Evolutionary conservation across 1,140 invertebrate genomes (phyloP), one percentile per base, ranked within the genome.

Genomic region (Drosophila lacertosa): DNA sequence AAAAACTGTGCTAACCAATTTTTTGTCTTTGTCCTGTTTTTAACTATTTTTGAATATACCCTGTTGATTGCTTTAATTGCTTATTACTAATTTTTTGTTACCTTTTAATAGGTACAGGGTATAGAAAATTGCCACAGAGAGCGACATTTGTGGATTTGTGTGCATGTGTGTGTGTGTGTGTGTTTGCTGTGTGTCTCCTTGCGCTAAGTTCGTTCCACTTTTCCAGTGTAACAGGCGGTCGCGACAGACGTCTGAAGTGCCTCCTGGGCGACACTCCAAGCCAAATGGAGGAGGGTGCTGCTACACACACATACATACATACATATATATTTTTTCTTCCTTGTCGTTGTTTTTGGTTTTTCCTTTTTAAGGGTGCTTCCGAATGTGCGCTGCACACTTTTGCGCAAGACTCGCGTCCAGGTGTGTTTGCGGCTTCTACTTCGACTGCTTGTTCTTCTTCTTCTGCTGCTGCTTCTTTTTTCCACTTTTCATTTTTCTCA

Each of bases 321-420:
- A n/a, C n/a, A n/a, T n/a, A n/a, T n/a, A n/a, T n/a, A n/a, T n/a
- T n/a, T 51, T 54, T 69, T 59, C 39, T 62, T 47, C 9, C 6
- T 29, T 29, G 6, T 29, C 0, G 2, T 37, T 66, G 11, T 35
- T 35, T 76, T 63, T 53, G 64, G 59, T 32, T 72, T 82, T 84
- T 74, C 42, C 58, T 32, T 60, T 74, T 88, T 67, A 84, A 67
- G 81, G 81, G 81, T 86, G 82, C 77, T 86, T 86, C 73, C 74
- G 22, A 35, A 39, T 24, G n/a, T 72, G 37, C 44, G 51, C 24
- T 32, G 63, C 39, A 26, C 40, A 67, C 35, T 45, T 73, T 86
- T 77, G 81, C 60, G 74, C 79, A 78, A 78, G 78, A 65, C 71
- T 62, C 62, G 63, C 18, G 68, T 78, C 81, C 81, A 84, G 81